Base-by-base conservation (phyloP, 92 coral and sea anemone species). In the Scolanthus callimorphus region DNA sequence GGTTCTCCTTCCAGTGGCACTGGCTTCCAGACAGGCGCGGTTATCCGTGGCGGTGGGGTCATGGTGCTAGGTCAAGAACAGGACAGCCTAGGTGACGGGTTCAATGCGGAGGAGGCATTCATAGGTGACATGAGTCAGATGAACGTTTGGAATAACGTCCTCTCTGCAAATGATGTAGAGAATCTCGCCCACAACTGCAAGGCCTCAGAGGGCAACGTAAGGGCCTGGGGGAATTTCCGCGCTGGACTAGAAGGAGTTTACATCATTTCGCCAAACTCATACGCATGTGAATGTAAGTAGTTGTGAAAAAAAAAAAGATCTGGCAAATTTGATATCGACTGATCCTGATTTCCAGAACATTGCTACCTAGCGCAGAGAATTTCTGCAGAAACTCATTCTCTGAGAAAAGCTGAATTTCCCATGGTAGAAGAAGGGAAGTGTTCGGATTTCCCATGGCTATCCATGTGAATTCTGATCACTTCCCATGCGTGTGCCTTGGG, bases 61-160 rank as follows among this genome's bases (percentile, higher is more conserved):
- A 62, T 92, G 70, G 97, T 88, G 25, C 83, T 91, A 17, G 97
- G 95, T 6, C 97, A 91, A 53, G 98, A 92, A 60, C 98, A 92
- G 61, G 98, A 92, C 60, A 62, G 78, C n/a, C 27, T 88, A 19
- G 94, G 96, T 9, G 98, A 82, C 26, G 85, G 87, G 3, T 92
- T 88, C 60, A 92, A 83, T 71, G 91, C 98, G 9, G 91, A 82
- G 31, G 96, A 92, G 51, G 96, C 98, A 0, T 92, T 92, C 71
- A 78, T 67, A 11, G 98, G 98, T 11, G 98, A 92, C 45, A 79
- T 92, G 50, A 91, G 97, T 63, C 97, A 91, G 44, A 52, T 91
- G 73, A 87, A 83, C 25, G 56, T 91, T 2, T 88, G 96, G 96
- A 67, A 88, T 58, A 79, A 69, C 17, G 86, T 72, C 20, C 72